Conservation (phyloP, 2,797 vertebrate species). For the Centropyge bicolor region DNA sequence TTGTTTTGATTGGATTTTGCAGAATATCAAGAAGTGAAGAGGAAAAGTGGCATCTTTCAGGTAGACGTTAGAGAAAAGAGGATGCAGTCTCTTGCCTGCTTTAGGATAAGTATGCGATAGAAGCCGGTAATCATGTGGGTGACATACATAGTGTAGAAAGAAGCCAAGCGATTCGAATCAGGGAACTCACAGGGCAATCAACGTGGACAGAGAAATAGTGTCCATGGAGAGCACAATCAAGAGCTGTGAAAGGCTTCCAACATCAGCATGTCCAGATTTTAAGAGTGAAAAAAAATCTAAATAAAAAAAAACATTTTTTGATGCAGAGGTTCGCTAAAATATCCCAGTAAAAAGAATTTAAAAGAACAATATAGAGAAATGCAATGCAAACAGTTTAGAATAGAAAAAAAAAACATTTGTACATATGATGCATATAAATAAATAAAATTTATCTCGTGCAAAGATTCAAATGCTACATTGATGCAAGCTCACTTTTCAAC, state of each 20-base stretch:
- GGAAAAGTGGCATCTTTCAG: neutral
- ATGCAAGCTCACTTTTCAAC: neutral
- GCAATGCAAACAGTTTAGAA: neutral
- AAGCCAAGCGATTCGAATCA: neutral
- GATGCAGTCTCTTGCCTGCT: neutral
- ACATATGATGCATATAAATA: neutral
- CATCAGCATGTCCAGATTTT: neutral
- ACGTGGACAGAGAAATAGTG: neutral
- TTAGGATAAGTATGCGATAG: neutral
- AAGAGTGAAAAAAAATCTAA: neutral
- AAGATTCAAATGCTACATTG: neutral
- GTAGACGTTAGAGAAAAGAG: neutral
- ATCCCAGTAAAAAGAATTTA: neutral
- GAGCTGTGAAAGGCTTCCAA: neutral
- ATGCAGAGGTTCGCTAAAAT: neutral
- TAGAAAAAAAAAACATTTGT: neutral
- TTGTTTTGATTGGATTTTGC: neutral
- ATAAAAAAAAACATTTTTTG: neutral
- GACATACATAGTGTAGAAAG: neutral
- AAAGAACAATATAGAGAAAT: neutral
- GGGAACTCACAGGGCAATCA: neutral
- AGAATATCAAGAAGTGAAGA: neutral
- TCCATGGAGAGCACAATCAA: neutral
- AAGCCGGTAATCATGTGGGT: neutral
- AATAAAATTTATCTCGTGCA: neutral